Percentiles rank a stretch among this genome's conserved stretches.
phyloP scores from a whole-genome alignment of 2,113 vertebrate genomes.

The Motacilla tschutschensis region DNA sequence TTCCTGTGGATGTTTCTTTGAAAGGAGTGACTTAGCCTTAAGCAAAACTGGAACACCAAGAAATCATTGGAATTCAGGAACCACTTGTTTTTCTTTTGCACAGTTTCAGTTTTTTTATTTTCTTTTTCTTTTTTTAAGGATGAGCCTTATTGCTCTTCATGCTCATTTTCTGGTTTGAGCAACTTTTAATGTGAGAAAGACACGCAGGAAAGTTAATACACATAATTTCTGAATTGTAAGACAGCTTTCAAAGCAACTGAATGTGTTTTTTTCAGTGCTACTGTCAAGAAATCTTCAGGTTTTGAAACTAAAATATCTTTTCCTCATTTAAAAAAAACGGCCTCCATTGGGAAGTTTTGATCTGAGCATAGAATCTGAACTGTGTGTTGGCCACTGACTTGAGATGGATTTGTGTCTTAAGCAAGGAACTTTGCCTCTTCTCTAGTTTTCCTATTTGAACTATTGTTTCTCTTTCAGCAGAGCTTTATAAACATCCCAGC shows the following conservation, averaged over 20 bases:
- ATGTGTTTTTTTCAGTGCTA: neutral
- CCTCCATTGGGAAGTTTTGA: neutral
- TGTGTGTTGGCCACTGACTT: neutral
- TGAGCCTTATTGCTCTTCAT: neutral
- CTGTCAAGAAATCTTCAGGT: neutral
- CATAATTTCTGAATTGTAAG: neutral
- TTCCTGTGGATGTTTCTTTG: slow-evolving; percentile 24
- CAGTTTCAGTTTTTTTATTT: neutral
- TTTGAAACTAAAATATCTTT: neutral
- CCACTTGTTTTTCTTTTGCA: neutral
- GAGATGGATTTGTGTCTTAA: neutral
- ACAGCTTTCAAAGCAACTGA: neutral
- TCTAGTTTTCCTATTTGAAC: slow-evolving; percentile 25
- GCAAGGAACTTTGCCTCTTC: slow-evolving; percentile 6
- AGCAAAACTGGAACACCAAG: neutral
- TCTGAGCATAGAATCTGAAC: neutral
- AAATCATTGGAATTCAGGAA: neutral
- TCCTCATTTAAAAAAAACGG: neutral
- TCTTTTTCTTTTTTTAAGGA: neutral
- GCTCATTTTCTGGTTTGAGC: neutral
- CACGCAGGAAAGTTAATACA: neutral
- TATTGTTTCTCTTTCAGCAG: slow-evolving; percentile 23
- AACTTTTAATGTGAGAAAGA: neutral
- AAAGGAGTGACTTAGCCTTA: neutral
- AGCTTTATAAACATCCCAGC: slow-evolving; percentile 4